Percentiles rank a stretch among this genome's conserved stretches.
These are phyloP conservation scores for Philypnodon macrostomus DNA, from an alignment of 2,797 vertebrate genomes.

Conservation along the genomic window DNA sequence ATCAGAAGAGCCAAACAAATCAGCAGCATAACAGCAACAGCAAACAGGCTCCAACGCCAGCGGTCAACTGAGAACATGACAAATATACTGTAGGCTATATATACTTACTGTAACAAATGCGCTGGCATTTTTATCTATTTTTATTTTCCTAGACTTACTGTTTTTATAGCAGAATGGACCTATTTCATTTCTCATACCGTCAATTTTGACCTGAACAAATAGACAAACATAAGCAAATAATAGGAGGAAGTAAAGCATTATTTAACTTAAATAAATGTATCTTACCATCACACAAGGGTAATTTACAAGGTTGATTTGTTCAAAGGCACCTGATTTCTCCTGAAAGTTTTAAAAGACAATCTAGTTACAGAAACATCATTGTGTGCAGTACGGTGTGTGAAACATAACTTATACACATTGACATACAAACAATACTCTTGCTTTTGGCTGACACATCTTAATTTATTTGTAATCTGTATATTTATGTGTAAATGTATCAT, in stretches of 20 bases:
- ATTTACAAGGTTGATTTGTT: conserved; percentile 57
- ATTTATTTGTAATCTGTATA: too few relatives aligned
- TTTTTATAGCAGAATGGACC: conserved; percentile 74
- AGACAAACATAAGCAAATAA: conserved; percentile 8
- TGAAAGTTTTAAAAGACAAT: conserved; percentile 2
- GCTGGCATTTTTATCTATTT: background rate
- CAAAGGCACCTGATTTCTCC: conserved; percentile 68
- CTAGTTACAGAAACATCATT: background rate
- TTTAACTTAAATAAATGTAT: background rate
- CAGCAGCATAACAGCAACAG: conserved; percentile 70
- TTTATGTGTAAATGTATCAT: too few relatives aligned
- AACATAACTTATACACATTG: too few relatives aligned
- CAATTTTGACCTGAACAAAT: conserved; percentile 68
- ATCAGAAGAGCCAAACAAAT: conserved; percentile 61
- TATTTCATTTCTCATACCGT: conserved; percentile 39
- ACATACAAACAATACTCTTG: too few relatives aligned
- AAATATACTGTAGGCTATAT: background rate
- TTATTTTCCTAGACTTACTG: conserved; percentile 53
- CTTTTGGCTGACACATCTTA: too few relatives aligned
- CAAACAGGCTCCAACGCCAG: conserved; percentile 76
- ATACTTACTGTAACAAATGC: background rate
- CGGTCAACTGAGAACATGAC: conserved; percentile 68
- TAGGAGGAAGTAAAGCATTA: background rate
- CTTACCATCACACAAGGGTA: conserved; percentile 87
- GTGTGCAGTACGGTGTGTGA: background rate